Percentiles rank a stretch among this genome's conserved stretches.
Conservation (phyloP, 2,113 vertebrate genomes). For the Trematomus loennbergii region DNA sequence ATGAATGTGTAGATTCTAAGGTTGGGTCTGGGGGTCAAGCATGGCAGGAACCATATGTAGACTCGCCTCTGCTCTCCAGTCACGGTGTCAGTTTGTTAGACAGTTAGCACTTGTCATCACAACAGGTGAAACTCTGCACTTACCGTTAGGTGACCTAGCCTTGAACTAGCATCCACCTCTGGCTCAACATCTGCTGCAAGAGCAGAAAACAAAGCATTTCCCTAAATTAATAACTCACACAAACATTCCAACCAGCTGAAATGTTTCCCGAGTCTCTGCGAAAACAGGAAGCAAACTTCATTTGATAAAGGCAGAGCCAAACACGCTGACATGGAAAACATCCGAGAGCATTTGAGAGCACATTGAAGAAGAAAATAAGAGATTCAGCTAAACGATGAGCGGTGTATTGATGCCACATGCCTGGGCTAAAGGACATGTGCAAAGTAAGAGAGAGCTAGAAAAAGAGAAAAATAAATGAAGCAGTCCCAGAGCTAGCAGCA, state of each 20-base stretch:
- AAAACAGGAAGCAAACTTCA: slow-evolving; percentile 70
- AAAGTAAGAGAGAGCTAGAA: slow-evolving; percentile 11
- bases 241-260: slow-evolving; percentile 37
- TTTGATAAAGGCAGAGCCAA: slow-evolving; percentile 42
- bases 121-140: slow-evolving; percentile 75
- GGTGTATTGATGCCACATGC: slow-evolving; percentile 37
- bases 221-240: slow-evolving; percentile 35
- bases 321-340: slow-evolving; percentile 24
- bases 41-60: slow-evolving; percentile 80
- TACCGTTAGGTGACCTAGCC: slow-evolving; percentile 48
- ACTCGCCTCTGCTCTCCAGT: slow-evolving; percentile 62
- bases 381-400: slow-evolving; percentile 58
- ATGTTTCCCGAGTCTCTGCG: slow-evolving; percentile 12
- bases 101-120: slow-evolving; percentile 76
- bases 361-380: not conserved
- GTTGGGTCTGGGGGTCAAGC: slow-evolving; percentile 58
- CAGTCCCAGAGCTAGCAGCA: slow-evolving; percentile 17
- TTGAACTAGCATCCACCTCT: slow-evolving; percentile 56
- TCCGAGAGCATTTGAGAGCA: slow-evolving; percentile 7
- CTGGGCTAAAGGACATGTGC: slow-evolving; percentile 17
- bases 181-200: slow-evolving; percentile 49
- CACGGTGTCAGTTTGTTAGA: slow-evolving; percentile 48
- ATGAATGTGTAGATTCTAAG: slow-evolving; percentile 30
- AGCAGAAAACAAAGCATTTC: slow-evolving; percentile 21
- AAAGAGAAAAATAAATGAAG: slow-evolving; percentile 19